A percentile compares a stretch with the other conserved stretches of the same genome.
Evolutionary conservation across 1,140 invertebrate species (phyloP).

Genomic region (Pollicipes pollicipes): DNA sequence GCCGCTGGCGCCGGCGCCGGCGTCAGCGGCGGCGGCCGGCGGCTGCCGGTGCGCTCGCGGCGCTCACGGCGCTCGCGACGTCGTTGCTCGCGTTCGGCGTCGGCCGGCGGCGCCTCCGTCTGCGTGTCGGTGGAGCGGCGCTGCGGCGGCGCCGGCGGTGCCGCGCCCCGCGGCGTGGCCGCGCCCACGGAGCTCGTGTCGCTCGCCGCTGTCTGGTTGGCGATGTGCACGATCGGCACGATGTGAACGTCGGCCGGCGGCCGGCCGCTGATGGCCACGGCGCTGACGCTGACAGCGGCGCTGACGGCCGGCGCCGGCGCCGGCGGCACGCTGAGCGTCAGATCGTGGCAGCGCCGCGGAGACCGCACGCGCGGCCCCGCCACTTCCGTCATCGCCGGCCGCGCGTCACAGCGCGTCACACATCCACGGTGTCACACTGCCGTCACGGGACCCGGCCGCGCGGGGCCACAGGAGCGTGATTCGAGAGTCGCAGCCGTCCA

Average conservation of each 20-base stretch:
- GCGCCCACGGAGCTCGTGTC: not conserved
- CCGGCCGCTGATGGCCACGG: not conserved
- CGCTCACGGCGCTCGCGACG: conserved; percentile 11
- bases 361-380: not conserved
- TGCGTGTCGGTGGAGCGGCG: not conserved
- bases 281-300: not conserved
- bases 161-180: not conserved
- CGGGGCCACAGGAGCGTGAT: too few species aligned
- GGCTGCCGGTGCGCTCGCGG: conserved; percentile 10
- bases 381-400: not conserved
- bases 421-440: too few species aligned
- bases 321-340: not conserved
- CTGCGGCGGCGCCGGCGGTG: not conserved
- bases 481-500: too few species aligned
- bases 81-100: not conserved
- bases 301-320: not conserved
- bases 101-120: not conserved
- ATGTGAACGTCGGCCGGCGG: not conserved
- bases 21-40: not conserved
- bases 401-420: not conserved
- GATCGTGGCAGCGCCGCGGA: not conserved
- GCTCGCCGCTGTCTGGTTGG: not conserved
- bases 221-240: not conserved
- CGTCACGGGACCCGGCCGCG: too few species aligned
- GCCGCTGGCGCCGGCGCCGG: conserved; percentile 14